Base-by-base conservation (phyloP, 2,797 vertebrate genomes). In the Cheirogaleus major region DNA sequence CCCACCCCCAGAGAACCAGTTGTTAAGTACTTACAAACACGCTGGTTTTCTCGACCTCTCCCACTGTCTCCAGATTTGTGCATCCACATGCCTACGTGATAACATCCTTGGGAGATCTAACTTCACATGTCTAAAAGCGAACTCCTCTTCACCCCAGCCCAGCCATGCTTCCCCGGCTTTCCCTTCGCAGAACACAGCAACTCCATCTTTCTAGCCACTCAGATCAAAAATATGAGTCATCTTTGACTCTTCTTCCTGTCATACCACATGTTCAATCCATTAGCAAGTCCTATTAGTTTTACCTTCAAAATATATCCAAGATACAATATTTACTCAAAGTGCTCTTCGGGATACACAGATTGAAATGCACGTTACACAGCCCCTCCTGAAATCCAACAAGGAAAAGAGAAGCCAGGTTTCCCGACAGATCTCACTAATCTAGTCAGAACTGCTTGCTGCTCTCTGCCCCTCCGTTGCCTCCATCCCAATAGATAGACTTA, bases 221-320 rank as follows among this genome's bases (percentile, higher is more conserved):
- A 83, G 13, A 6, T 91, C 14, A 86, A 94, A 92, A 52, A 23
- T 57, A 13, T 59, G 18, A 69, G 1, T 75, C 79, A 95, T 65
- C 48, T 72, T 92, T 89, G 73, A 72, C 13, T 92, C 63, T 23
- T 81, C 45, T 88, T 82, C 83, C 78, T 81, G 17, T 50, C 27
- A 79, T 52, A 61, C 7, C 55, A 82, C 41, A 48, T 50, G 81
- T 17, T 87, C 61, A 91, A 69, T 52, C 43, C 12, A 61, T 83
- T 91, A 81, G n/a, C 78, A 94, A 79, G 38, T 91, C 35, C 27
- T 85, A 45, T 15, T 67, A 52, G 32, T 89, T 78, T 92, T 91
- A 27, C 61, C 65, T 95, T 93, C 55, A 72, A 83, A 91, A 86
- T 85, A 52, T 45, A 85, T 45, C 45, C 32, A 72, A 41, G 35